Evolutionary conservation across 2,888 invertebrate genomes (phyloP).

Genomic region (Heliconius ethilla): DNA sequence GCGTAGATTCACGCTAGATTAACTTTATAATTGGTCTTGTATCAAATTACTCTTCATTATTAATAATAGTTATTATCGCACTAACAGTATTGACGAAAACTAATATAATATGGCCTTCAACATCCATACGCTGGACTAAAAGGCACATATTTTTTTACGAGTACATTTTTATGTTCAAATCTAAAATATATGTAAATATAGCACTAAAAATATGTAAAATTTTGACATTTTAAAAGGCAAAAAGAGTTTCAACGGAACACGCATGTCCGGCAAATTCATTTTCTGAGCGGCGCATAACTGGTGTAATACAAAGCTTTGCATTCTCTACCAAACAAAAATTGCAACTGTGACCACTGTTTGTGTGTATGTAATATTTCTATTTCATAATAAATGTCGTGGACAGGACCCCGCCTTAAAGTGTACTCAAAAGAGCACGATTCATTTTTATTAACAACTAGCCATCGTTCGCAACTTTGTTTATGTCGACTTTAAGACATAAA

Average conservation of each 20-base stretch:
- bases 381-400: conserved; percentile 23
- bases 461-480: background rate
- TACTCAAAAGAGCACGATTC: background rate
- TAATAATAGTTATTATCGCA: background rate
- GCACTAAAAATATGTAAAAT: conserved; percentile 18
- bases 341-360: conserved; percentile 9
- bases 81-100: background rate
- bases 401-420: background rate
- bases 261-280: conserved; percentile 29
- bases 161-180: background rate
- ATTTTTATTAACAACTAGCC: conserved; percentile 1
- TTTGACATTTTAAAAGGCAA: conserved; percentile 24
- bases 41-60: too few species aligned
- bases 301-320: conserved; percentile 28
- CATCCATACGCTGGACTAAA: background rate
- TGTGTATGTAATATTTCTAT: conserved; percentile 24
- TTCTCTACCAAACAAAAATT: conserved; percentile 25
- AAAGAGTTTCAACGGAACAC: conserved; percentile 15
- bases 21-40: too few species aligned
- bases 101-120: background rate
- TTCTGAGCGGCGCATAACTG: conserved; percentile 16
- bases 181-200: conserved; percentile 16
- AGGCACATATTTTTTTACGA: background rate
- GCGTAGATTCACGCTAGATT: too few species aligned
- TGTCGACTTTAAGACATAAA: background rate